phyloP scores from a whole-genome alignment of 2,888 invertebrate genomes.

The Linnaemya vulpina region DNA sequence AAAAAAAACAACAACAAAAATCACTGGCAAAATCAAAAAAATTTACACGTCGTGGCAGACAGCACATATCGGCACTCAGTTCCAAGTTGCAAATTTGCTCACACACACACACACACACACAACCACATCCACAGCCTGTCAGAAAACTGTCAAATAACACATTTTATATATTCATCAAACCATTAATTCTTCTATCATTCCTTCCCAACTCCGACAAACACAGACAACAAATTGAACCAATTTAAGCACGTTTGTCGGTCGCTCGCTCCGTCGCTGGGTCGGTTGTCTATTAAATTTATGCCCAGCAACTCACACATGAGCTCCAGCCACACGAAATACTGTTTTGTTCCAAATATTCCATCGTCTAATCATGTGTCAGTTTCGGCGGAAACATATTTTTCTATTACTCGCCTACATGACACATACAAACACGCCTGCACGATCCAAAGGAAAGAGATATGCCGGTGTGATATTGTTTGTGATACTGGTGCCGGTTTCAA shows the following conservation, averaged over 20 bases:
- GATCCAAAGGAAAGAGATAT: background rate
- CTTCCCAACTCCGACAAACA: background rate
- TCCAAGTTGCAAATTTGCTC: background rate
- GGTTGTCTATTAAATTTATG: background rate
- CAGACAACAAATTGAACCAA: conserved; percentile 10
- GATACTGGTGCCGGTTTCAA: too few species aligned
- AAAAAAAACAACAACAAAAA: background rate
- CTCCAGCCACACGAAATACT: background rate
- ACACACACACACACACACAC: too few species aligned
- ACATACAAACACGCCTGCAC: background rate
- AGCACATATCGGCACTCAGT: conserved; percentile 24
- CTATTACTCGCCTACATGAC: too few species aligned
- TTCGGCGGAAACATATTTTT: background rate
- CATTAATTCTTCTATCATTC: conserved; percentile 51
- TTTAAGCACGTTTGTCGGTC: background rate
- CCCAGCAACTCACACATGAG: background rate
- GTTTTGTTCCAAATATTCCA: conserved; percentile 28
- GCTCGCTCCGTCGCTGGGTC: background rate
- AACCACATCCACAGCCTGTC: conserved; percentile 48
- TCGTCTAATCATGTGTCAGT: conserved; percentile 26
- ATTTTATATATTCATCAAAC: conserved; percentile 47
- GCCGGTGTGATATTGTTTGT: too few species aligned
- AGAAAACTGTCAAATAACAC: conserved; percentile 49
- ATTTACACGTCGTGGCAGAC: background rate
- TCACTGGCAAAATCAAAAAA: background rate